Base-by-base conservation (phyloP, 2,888 invertebrate genomes). In the Drosophila quasianomalipes region DNA sequence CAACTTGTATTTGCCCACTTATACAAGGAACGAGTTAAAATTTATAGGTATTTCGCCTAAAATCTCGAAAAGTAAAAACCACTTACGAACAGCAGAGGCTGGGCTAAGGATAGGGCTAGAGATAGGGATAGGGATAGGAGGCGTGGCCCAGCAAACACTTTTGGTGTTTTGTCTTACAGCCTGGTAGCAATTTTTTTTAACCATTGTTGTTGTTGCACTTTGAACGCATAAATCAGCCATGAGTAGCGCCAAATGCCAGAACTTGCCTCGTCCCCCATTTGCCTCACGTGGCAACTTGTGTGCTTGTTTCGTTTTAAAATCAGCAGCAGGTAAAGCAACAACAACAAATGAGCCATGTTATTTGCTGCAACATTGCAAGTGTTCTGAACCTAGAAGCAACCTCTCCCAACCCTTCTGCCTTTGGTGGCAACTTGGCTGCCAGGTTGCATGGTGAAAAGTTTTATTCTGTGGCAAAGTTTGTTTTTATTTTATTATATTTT, bases 1-100 rank as follows among this genome's bases (percentile, higher is more conserved):
- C 67, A 89, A 74, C 74, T 76, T 74, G 78, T 82, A 78, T 81
- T 80, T 90, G 83, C 90, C 85, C 89, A 88, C 89, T 86, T 85
- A 85, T 79, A 85, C 76, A 74, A 70, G 72, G 76, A 90, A 81
- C 70, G 89, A 85, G 90, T 85, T 90, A 81, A 88, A 86, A 86
- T 86, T 86, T 86, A 86, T 86, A 88, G 90, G 85, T 88, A 85
- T 86, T 90, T 90, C 85, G 86, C 60, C 76, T 74, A 86, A 86
- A 90, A 86, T 90, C 90, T 88, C 75, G 86, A 83, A 72, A 81
- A 77, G 89, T 85, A 83, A 88, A 86, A 86, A 78, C 86, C 86
- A 86, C 90, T 86, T 86, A 86, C 76, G 68, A 59, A 61, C 31
- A 16, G 22, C 58, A 10, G 19, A 12, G 58, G 44, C 52, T 30